These are phyloP conservation scores for Cydia amplana DNA, from an alignment of 1,140 invertebrate genomes.

Conservation along the genomic window DNA sequence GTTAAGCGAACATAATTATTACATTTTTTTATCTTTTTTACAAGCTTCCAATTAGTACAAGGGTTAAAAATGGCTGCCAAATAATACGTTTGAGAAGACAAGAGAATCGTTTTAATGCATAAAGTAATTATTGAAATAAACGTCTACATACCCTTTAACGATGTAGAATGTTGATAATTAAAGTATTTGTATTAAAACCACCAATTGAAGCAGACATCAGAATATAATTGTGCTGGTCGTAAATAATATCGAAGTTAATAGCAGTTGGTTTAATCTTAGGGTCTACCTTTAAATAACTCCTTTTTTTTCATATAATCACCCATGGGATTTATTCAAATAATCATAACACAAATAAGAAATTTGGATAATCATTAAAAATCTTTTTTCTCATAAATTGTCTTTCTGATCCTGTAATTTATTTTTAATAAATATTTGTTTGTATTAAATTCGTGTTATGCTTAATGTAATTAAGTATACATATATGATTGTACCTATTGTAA, in stretches of 20 bases:
- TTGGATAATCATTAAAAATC: too few relatives aligned
- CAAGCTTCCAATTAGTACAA: conserved; percentile 13
- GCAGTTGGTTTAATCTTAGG: too few relatives aligned
- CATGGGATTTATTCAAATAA: too few relatives aligned
- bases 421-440: too few relatives aligned
- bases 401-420: not conserved
- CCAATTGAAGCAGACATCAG: not conserved
- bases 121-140: not conserved
- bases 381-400: not conserved
- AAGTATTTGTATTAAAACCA: not conserved
- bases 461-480: too few relatives aligned
- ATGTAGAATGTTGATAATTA: too few relatives aligned
- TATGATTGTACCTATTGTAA: too few relatives aligned
- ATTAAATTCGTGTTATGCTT: too few relatives aligned
- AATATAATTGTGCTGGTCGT: not conserved
- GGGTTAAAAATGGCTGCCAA: conserved; percentile 8
- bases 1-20: conserved; percentile 8
- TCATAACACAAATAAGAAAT: too few relatives aligned
- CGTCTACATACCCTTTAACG: not conserved
- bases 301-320: too few relatives aligned
- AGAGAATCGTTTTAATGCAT: not conserved
- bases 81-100: not conserved
- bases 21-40: not conserved
- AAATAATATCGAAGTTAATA: conserved; percentile 1
- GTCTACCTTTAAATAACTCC: too few relatives aligned